Conservation (phyloP, 1,140 invertebrate genomes). For the Metaphire vulgaris region DNA sequence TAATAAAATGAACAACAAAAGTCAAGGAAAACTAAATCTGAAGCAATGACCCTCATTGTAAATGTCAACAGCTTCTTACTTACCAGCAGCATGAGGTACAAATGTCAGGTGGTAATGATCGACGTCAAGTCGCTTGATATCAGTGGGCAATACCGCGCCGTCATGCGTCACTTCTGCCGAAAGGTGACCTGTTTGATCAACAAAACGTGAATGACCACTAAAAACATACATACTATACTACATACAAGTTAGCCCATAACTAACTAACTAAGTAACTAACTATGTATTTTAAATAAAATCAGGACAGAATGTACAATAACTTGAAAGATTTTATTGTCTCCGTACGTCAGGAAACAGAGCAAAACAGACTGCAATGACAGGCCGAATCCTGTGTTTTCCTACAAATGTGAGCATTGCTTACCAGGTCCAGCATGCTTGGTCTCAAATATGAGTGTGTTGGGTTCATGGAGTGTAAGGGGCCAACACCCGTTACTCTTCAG, state of each 20-base stretch:
- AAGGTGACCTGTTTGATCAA: neutral
- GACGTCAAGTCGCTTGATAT: constrained; percentile 40
- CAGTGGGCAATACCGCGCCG: constrained; percentile 20
- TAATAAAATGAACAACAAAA: neutral
- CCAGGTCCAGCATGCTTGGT: constrained; percentile 62
- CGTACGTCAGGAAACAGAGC: no score
- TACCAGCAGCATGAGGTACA: constrained; percentile 51
- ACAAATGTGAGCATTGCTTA: no score
- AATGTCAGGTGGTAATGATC: constrained; percentile 52
- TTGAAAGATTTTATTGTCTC: no score
- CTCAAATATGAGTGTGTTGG: constrained; percentile 60
- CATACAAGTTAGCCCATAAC: neutral
- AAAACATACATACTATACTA: neutral
- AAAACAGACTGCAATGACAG: no score
- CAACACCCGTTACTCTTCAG: constrained; percentile 67
- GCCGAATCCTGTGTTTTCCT: no score
- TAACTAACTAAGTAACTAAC: no score
- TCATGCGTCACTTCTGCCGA: neutral
- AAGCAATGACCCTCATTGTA: neutral
- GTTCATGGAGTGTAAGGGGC: constrained; percentile 60
- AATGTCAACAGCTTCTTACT: constrained; percentile 18
- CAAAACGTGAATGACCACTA: neutral
- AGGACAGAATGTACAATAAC: no score
- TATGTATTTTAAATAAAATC: no score
- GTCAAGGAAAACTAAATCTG: neutral